Conservation (phyloP, 64 coral and sea anemone species). For the Pachyseris speciosa region DNA sequence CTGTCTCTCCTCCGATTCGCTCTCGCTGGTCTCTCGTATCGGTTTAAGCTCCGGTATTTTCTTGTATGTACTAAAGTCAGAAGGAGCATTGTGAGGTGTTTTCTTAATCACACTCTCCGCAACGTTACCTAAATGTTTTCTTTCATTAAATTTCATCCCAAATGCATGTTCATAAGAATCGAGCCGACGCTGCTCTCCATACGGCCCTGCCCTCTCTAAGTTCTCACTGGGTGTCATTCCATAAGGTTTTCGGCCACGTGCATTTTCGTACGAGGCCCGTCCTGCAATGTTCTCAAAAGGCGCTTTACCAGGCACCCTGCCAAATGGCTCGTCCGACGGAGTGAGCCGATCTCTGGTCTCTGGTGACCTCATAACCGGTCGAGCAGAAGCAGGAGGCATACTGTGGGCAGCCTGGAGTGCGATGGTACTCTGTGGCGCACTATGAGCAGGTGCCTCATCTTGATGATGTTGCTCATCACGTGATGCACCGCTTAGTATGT, state of each 20-base stretch:
- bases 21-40: not conserved
- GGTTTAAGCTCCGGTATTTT: conserved; percentile 26
- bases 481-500: conserved; percentile 34
- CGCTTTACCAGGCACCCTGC: conserved; percentile 9
- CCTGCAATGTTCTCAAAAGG: conserved; percentile 5
- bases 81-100: not conserved
- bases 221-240: not conserved
- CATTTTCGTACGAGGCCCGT: not conserved
- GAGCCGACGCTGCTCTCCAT: not conserved
- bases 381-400: not conserved
- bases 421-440: not conserved
- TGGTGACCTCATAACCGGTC: not conserved
- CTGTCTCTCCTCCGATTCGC: not conserved
- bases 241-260: not conserved
- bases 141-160: conserved; percentile 23
- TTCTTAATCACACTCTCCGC: conserved; percentile 49
- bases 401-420: not conserved
- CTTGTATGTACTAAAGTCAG: not conserved
- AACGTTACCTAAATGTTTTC: conserved; percentile 23
- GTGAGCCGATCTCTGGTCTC: conserved; percentile 6
- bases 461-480: not conserved
- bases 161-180: not conserved
- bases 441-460: conserved; percentile 1
- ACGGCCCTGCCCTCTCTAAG: not conserved
- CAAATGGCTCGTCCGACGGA: not conserved